A percentile compares a stretch with the other conserved stretches of the same genome.
Conservation (phyloP, 2,888 invertebrate genomes). For the Sacculina carcini region DNA sequence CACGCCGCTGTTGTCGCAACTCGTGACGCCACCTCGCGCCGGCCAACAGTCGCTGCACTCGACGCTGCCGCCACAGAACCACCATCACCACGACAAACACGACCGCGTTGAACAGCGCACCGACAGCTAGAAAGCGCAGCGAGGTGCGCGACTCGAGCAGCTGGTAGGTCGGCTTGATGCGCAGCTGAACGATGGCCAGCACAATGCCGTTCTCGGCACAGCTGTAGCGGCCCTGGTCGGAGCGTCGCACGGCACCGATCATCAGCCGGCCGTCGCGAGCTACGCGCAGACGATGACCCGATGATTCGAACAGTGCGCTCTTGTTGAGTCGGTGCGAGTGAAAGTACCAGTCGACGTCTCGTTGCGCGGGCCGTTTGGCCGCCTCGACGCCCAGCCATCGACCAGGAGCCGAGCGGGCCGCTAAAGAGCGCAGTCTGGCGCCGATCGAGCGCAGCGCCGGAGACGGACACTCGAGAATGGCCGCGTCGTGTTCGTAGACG, state of each 20-base stretch:
- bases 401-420: background rate
- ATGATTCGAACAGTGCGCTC: background rate
- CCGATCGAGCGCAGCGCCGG: background rate
- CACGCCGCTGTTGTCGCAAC: background rate
- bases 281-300: background rate
- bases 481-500: background rate
- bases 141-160: background rate
- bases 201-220: background rate
- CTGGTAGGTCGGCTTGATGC: background rate
- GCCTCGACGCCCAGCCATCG: background rate
- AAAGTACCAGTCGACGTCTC: background rate
- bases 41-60: background rate
- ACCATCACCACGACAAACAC: background rate
- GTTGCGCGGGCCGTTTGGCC: background rate
- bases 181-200: background rate
- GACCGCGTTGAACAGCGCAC: background rate
- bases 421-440: background rate
- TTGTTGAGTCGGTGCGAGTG: background rate
- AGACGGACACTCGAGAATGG: background rate
- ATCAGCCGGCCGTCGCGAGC: background rate
- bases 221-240: slow-evolving; percentile 1
- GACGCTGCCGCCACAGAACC: background rate
- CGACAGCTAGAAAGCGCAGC: background rate
- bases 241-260: background rate
- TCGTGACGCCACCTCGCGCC: slow-evolving; percentile 1